A percentile compares a stretch with the other conserved stretches of the same genome.
These are phyloP conservation scores for Thalassaphorura encarpata DNA, from an alignment of 1,140 invertebrate genomes.

Conservation along the genomic window DNA sequence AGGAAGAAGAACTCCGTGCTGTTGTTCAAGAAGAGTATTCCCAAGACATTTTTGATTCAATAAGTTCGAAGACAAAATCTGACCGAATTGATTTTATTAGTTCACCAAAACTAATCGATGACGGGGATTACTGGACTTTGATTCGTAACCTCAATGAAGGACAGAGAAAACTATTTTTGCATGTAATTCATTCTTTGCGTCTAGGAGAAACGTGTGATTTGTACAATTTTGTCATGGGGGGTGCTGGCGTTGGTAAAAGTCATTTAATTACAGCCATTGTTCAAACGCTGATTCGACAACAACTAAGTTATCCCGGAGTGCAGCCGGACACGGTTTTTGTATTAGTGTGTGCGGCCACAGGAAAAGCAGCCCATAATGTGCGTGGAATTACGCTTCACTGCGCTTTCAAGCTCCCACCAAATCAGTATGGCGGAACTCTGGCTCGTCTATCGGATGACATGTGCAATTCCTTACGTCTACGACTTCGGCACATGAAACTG, in stretches of 20 bases:
- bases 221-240: slow-evolving; percentile 11
- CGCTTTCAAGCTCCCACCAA: slow-evolving; percentile 34
- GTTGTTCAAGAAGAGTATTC: not conserved
- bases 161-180: not conserved
- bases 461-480: slow-evolving; percentile 24
- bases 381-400: slow-evolving; percentile 35
- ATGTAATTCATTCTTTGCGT: slow-evolving; percentile 1
- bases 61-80: not conserved
- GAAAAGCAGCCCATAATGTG: slow-evolving; percentile 37
- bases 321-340: slow-evolving; percentile 17
- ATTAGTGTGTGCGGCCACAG: slow-evolving; percentile 34
- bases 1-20: too few species aligned
- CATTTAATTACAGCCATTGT: slow-evolving; percentile 8
- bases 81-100: not conserved
- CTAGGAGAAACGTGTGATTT: too few species aligned
- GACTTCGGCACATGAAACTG: slow-evolving; percentile 30
- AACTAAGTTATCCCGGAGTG: not conserved
- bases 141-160: slow-evolving; percentile 4
- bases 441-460: slow-evolving; percentile 24
- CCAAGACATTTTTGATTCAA: not conserved
- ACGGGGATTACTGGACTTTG: not conserved
- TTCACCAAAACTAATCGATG: not conserved
- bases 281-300: not conserved
- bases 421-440: slow-evolving; percentile 16
- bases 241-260: slow-evolving; percentile 20